phyloP scores from a whole-genome alignment of 2,797 vertebrate genomes.

The Leptodactylus fallax region DNA sequence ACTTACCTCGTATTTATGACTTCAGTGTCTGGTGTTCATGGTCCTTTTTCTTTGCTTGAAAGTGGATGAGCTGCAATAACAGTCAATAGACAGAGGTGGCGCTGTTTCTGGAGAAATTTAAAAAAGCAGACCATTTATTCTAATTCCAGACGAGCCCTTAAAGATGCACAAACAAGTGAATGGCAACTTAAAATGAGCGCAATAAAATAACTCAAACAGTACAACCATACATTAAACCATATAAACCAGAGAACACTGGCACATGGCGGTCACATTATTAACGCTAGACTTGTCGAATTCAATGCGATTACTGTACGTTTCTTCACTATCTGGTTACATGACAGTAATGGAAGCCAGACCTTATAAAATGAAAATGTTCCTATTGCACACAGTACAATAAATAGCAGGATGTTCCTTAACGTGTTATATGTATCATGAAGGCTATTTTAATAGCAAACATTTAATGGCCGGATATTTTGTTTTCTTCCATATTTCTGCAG shows the following conservation, averaged over 20 bases:
- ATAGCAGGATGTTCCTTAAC: neutral
- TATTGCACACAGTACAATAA: neutral
- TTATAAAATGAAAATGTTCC: conserved; percentile 3
- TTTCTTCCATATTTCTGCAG: neutral
- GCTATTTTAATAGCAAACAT: neutral
- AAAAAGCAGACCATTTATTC: too few relatives aligned
- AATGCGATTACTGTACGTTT: neutral
- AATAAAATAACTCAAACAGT: neutral
- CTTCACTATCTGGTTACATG: neutral
- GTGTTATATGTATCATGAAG: neutral
- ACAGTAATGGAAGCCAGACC: neutral
- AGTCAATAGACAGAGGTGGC: too few relatives aligned
- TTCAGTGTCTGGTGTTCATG: too few relatives aligned
- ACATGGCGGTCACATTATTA: neutral
- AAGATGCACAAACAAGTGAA: neutral
- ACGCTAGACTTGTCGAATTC: neutral
- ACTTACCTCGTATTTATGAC: too few relatives aligned
- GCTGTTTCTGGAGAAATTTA: too few relatives aligned
- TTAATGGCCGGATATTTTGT: neutral
- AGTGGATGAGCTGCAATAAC: too few relatives aligned
- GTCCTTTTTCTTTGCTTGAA: too few relatives aligned
- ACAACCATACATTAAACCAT: neutral
- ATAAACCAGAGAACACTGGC: neutral
- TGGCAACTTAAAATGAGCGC: neutral
- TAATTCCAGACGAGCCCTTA: too few relatives aligned